Evolutionary conservation across 1,140 invertebrate genomes (phyloP).

Genomic region (Drosophila carrolli): DNA sequence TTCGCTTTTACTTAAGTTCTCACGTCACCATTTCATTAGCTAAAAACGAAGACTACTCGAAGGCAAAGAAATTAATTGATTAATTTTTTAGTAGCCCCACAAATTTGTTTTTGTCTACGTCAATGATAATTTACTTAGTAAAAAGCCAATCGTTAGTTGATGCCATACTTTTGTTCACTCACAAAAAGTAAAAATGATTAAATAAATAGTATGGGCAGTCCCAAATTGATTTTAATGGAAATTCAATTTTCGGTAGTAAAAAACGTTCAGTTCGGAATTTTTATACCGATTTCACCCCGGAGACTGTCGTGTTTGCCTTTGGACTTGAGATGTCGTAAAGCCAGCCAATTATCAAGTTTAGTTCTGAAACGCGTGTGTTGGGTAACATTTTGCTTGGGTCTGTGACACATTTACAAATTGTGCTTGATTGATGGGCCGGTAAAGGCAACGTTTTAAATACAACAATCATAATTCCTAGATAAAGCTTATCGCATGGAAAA

Average conservation of each 20-base stretch:
- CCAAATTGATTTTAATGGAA: constrained; percentile 30
- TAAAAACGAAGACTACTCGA: background rate
- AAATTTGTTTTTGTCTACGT: constrained; percentile 12
- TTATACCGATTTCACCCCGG: constrained; percentile 2
- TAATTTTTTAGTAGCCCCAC: constrained; percentile 13
- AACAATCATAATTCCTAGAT: constrained; percentile 59
- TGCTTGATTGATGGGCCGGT: constrained; percentile 53
- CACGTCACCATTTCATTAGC: constrained; percentile 16
- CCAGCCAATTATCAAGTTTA: constrained; percentile 39
- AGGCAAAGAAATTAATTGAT: constrained; percentile 20
- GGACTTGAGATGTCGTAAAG: constrained; percentile 26
- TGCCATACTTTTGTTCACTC: constrained; percentile 14
- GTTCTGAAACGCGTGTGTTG: constrained; percentile 36
- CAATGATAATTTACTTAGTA: constrained; percentile 30
- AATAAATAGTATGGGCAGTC: constrained; percentile 1
- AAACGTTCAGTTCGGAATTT: constrained; percentile 16
- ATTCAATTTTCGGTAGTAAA: constrained; percentile 46
- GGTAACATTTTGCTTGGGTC: constrained; percentile 41
- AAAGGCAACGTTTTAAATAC: constrained; percentile 46
- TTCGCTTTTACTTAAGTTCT: background rate
- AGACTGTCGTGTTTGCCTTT: constrained; percentile 20
- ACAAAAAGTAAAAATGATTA: constrained; percentile 9
- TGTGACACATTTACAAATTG: constrained; percentile 57
- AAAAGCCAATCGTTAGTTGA: constrained; percentile 30
- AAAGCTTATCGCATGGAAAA: constrained; percentile 67